Base-by-base conservation (phyloP, 2,113 vertebrate species). In the Cnemophilus loriae region DNA sequence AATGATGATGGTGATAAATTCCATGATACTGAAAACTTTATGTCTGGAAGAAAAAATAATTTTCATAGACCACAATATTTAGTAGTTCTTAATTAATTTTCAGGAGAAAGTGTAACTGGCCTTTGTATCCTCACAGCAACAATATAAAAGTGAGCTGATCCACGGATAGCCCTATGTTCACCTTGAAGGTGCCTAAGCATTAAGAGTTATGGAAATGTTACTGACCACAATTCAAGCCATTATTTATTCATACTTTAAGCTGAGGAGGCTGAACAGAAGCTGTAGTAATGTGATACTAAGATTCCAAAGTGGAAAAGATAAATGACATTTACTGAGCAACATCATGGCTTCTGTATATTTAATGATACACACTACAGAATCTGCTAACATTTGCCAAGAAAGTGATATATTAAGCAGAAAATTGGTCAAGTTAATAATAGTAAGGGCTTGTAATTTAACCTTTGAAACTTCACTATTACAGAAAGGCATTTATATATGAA, bases 361-460 rank as follows among this genome's bases (percentile, higher is more conserved):
- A 91, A 87, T 71, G 74, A 75, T 32, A 91, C 37, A 56, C 49
- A 81, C 79, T 78, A 91, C 24, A 87, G 20, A 41, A 61, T 41
- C 20, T 1, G 15, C 52, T 74, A 93, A 87, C 44, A 59, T 67
- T 35, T 89, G 74, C 64, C 59, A 78, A 74, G 68, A 24, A 87
- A 70, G 56, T 60, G 86, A 95, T 84, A 41, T 23, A 90, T 74
- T 86, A 61, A 74, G 21, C 33, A 80, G 55, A 77, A 89, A 93
- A 90, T 71, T 56, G 44, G 60, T 77, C 56, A 82, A 78, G 89
- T 84, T 92, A 91, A 49, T 92, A 85, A 84, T 47, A 59, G 69
- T 27, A 81, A 71, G 44, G 49, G 60, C 64, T 84, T 71, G 27
- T 41, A 94, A 92, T 84, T 78, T 81, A 93, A 89, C 73, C 55